Evolutionary conservation across 2,888 invertebrate genomes (phyloP), one percentile per base, ranked within the genome.

Genomic region (Plagodis pulveraria): DNA sequence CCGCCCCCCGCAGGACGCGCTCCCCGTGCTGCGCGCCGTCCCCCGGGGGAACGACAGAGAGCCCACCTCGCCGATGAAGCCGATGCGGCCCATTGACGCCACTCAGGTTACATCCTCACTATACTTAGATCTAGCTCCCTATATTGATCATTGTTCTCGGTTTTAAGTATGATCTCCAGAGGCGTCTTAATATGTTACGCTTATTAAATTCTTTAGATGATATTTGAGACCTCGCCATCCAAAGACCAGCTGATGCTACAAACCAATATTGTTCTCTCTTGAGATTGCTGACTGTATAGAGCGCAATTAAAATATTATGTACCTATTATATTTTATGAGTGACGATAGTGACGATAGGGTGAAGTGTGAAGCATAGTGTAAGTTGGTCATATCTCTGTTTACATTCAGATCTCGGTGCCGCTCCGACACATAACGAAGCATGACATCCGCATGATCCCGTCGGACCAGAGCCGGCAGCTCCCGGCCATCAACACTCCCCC

Each of bases 381-480:
- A 22, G 1, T 22, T 1, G 22, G 22, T 22, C 4, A 22, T 22
- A 2, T 22, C 2, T 22, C 1, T 22, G 22, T 1, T 22, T 2
- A 22, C 22, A 1, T 1, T 0, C 73, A 84, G 83, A 83, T 83
- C 56, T 84, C 86, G 6, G 81, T 87, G 6, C 86, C 87, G 5
- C 74, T 83, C 10, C 86, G 89, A 0, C 85, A 86, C 74, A 80
- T 91, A 53, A 86, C 84, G 56, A 87, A 88, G 68, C 86, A 84
- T 70, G 90, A 91, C 72, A 88, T 91, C 59, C 83, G 78, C 59
- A 70, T 90, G 72, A 73, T 89, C 32, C 78, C 84, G 5, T 0
- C 58, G 68, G 69, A 62, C 83, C 83, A 81, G 67, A 75, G 83
- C 1, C 80, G 80, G 59, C 84, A 80, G 66, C 51, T 85, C 70